Evolutionary conservation across 2,797 vertebrate species (phyloP), one percentile per base, ranked within the genome.

Genomic region (Pyrocephalus nanus): DNA sequence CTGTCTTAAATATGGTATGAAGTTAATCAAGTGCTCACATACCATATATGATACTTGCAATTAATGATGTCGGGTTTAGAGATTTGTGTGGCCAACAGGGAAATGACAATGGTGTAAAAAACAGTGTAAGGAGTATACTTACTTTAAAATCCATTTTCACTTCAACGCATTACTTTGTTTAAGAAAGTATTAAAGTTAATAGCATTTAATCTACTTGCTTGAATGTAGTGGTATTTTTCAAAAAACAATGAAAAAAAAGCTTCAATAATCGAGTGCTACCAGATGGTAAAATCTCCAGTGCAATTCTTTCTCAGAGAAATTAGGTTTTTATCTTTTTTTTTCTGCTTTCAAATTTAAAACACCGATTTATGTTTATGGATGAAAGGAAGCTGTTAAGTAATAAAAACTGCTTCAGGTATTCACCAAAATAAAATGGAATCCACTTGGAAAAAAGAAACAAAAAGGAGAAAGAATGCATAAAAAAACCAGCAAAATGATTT

Each of bases 81-180:
- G 79, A 94, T 95, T 96, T 65, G 64, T 94, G 77, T 92, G 77
- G 82, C 91, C 93, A 96, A 87, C 45, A 97, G 92, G 75, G 93
- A 97, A 97, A 95, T 70, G 62, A 93, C 86, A 96, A n/a, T 86
- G 62, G 90, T 96, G 53, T 96, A 97, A 97, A 97, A 96, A 94
- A 34, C 21, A 60, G 93, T 95, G 93, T 96, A 97, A 97, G 66
- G 86, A 96, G 80, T 97, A 92, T 94, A 95, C 73, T 96, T 97
- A 96, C 86, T 97, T 98, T 97, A 97, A 96, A 97, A 97, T 96
- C 91, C 66, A 95, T 96, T 97, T 96, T 96, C 66, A 95, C 73
- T 95, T 97, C 73, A 96, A 87, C 85, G 97, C 95, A 97, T 96
- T 97, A 96, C 91, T 97, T 96, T 97, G 70, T 97, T 97, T 97